Base-by-base conservation (phyloP, 2,888 invertebrate genomes). In the Acutogordius australiensis region DNA sequence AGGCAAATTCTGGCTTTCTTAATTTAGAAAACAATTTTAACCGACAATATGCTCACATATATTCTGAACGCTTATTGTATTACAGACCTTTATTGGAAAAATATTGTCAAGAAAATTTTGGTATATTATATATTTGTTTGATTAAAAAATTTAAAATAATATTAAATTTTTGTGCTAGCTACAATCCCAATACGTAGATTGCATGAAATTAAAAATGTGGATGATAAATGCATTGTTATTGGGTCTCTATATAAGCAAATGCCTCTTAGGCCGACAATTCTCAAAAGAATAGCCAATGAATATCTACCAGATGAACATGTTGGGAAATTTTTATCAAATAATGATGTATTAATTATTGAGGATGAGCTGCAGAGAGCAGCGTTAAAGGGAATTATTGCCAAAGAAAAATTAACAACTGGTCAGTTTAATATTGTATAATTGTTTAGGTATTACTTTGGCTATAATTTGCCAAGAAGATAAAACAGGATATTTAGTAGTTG, bases 21-120 rank as follows among this genome's bases (percentile, higher is more conserved):
- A 37, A 37, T 37, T 13, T 13, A 37, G 51, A 51, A 23, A 51
- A 51, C 23, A 51, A 51, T 51, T 51, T 21, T 23, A 51, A 23
- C 23, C 8, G 51, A 51, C 51, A 51, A 51, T 51, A 51, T 51
- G 51, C 51, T n/a, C 51, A 51, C 51, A 23, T 51, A 8, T 51
- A 51, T 23, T n/a, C 26, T n/a, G 51, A 51, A 51, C 8, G 51
- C 8, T 51, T 51, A 51, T 26, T 51, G 23, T n/a, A n/a, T n/a
- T 51, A 51, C 23, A 8, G 51, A 51, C 51, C 51, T 8, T 4
- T 51, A n/a, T 51, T 51, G 51, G 4, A n/a, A n/a, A 51, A 51
- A 51, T 51, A 51, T 51, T 51, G 51, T 51, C 4, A 51, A 51
- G 23, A 51, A 51, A 51, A 51, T n/a, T 51, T 21, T 51, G 51